Conservation (phyloP, 2,797 vertebrate genomes). For the Typhlichthys eigenmanni region DNA sequence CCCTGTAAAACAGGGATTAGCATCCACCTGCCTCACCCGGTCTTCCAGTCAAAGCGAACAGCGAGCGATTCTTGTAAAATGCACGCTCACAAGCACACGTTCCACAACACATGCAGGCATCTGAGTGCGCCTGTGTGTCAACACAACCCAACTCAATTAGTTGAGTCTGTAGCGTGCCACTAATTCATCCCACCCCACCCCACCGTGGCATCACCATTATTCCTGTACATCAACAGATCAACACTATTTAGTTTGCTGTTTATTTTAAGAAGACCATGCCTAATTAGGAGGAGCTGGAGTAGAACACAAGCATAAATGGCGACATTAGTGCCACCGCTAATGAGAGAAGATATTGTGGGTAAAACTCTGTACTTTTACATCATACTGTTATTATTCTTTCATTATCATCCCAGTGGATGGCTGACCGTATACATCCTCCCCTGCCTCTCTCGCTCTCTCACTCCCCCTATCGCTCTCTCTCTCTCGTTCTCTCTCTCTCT, state of each 20-base stretch:
- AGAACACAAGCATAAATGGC: constrained; percentile 77
- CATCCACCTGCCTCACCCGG: constrained; percentile 49
- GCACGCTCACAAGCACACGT: constrained; percentile 50
- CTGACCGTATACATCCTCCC: constrained; percentile 59
- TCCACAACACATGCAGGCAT: constrained; percentile 70
- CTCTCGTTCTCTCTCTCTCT: constrained; percentile 21
- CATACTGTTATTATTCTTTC: constrained; percentile 76
- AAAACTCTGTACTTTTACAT: constrained; percentile 76
- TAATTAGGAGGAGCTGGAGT: constrained; percentile 81
- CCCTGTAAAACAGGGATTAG: constrained; percentile 56
- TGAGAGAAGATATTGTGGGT: constrained; percentile 77
- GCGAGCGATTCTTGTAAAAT: constrained; percentile 49
- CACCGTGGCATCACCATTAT: constrained; percentile 71
- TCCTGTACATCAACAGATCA: constrained; percentile 77
- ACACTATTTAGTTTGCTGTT: constrained; percentile 75
- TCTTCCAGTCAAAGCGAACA: constrained; percentile 62
- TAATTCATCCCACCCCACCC: constrained; percentile 60
- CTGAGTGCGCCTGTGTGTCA: constrained; percentile 67
- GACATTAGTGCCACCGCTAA: constrained; percentile 77
- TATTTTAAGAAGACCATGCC: constrained; percentile 77
- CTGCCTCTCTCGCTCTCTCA: constrained; percentile 19
- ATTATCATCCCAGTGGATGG: constrained; percentile 74
- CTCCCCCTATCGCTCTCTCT: not conserved
- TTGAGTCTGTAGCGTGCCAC: constrained; percentile 68
- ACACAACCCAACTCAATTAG: constrained; percentile 77